These are phyloP conservation scores for Anastatus disparis DNA, from an alignment of 1,140 invertebrate species.

Conservation along the genomic window DNA sequence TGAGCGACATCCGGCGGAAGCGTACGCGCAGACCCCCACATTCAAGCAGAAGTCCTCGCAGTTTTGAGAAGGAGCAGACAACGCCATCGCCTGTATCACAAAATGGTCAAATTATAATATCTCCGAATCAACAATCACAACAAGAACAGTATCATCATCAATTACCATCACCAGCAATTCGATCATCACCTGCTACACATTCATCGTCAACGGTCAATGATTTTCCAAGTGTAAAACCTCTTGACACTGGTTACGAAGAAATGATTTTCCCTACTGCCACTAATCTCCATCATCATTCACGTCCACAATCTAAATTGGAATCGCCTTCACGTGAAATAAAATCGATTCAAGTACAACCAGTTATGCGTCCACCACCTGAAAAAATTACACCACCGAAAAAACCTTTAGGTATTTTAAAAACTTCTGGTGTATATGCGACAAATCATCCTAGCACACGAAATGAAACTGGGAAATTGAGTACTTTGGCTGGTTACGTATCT, in stretches of 20 bases:
- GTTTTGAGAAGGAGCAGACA: slow-evolving; percentile 51
- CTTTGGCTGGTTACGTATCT: slow-evolving; percentile 46
- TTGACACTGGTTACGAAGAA: slow-evolving; percentile 60
- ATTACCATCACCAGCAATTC: neutral
- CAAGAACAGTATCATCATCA: slow-evolving; percentile 19
- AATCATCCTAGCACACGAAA: slow-evolving; percentile 42
- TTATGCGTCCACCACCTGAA: neutral
- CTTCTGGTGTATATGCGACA: slow-evolving; percentile 42
- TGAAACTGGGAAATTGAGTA: slow-evolving; percentile 40
- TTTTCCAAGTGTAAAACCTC: slow-evolving; percentile 20
- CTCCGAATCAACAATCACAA: neutral
- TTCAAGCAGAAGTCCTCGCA: slow-evolving; percentile 60
- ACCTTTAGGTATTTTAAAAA: slow-evolving; percentile 58
- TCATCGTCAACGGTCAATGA: slow-evolving; percentile 16
- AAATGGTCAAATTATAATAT: slow-evolving; percentile 16
- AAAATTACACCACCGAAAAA: slow-evolving; percentile 45
- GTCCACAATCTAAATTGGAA: neutral
- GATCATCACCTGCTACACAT: slow-evolving; percentile 12
- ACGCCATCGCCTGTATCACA: slow-evolving; percentile 23
- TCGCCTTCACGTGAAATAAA: slow-evolving; percentile 5
- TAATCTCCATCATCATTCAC: neutral
- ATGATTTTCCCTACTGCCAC: slow-evolving; percentile 44
- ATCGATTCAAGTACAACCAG: neutral
- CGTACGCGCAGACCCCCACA: slow-evolving; percentile 62
- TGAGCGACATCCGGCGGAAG: slow-evolving; percentile 64